Conservation (phyloP, 2,797 vertebrate genomes). For the Dicrostonyx torquatus region DNA sequence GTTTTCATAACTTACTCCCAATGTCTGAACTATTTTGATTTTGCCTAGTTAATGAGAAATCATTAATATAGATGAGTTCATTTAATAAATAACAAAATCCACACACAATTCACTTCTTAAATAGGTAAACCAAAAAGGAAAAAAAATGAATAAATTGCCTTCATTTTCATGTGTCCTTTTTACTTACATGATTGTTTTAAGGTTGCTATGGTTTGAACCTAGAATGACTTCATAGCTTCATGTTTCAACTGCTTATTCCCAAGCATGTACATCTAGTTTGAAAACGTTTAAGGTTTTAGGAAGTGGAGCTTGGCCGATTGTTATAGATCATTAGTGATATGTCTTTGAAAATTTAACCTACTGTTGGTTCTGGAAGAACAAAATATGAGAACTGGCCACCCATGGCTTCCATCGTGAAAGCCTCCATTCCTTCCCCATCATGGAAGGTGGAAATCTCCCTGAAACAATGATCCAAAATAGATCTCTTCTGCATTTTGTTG, state of each 20-base stretch:
- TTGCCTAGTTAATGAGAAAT: neutral
- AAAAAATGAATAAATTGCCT: neutral
- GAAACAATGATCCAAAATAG: neutral
- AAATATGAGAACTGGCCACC: neutral
- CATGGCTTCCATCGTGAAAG: neutral
- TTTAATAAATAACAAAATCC: neutral
- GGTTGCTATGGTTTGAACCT: neutral
- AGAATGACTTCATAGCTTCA: neutral
- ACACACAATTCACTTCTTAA: slow-evolving; percentile 31
- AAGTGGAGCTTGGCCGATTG: neutral
- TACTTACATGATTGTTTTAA: neutral
- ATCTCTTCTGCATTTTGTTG: neutral
- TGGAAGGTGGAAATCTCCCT: neutral
- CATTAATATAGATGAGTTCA: slow-evolving; percentile 19
- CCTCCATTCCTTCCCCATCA: neutral
- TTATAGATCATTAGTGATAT: neutral
- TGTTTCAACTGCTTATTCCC: neutral
- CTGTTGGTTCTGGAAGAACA: neutral
- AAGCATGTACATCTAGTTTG: neutral
- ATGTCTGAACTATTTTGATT: neutral
- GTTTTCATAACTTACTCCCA: neutral
- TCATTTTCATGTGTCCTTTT: neutral
- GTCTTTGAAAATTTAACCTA: neutral
- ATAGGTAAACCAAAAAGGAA: slow-evolving; percentile 8
- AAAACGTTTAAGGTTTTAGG: neutral